Conservation (phyloP, 1,140 invertebrate genomes). For the Achatina immaculata region DNA sequence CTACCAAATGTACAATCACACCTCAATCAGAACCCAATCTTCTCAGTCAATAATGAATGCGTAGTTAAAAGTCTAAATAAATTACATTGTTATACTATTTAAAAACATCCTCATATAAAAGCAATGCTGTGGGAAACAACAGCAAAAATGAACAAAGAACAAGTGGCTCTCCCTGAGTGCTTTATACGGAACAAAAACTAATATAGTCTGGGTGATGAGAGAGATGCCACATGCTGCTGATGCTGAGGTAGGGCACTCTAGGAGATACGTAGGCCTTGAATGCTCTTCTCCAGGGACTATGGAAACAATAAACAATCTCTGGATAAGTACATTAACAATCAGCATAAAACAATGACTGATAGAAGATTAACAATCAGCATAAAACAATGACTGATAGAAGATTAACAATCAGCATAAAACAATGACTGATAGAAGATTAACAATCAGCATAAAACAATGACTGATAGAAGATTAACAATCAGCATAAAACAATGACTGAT, state of each 20-base stretch:
- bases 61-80: not conserved
- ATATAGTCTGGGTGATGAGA: too few species aligned
- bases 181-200: not conserved
- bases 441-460: not conserved
- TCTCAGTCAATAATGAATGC: not conserved
- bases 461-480: not conserved
- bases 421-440: not conserved
- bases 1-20: too few species aligned
- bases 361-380: not conserved
- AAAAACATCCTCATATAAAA: not conserved
- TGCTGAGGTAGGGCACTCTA: constrained; percentile 14
- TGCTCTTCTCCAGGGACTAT: constrained; percentile 66
- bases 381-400: not conserved
- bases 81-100: not conserved
- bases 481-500: not conserved
- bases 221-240: not conserved
- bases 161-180: constrained; percentile 7
- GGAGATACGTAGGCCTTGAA: constrained; percentile 65
- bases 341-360: not conserved
- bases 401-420: not conserved
- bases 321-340: not conserved
- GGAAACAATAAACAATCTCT: constrained; percentile 43
- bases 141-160: not conserved
- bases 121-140: not conserved
- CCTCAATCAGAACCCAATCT: constrained; percentile 1